phyloP scores from a whole-genome alignment of 1,140 invertebrate genomes.

The Papilio dardanus region DNA sequence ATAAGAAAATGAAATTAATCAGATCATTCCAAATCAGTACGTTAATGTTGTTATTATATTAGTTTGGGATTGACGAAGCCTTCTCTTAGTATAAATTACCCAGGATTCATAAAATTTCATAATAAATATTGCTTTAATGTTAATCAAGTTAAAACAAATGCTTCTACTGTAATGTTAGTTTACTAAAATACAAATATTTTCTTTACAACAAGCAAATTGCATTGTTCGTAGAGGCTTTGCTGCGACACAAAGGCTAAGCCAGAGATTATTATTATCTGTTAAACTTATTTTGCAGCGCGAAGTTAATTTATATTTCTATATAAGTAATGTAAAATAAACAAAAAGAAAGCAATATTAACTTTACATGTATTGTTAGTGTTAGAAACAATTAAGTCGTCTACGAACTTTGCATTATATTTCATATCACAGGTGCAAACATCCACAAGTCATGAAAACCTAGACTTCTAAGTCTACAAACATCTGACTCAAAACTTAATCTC shows the following conservation, averaged over 20 bases:
- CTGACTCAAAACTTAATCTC: not conserved
- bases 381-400: not conserved
- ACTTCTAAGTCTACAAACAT: not conserved
- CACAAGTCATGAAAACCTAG: not conserved
- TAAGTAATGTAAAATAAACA: not conserved
- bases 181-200: slow-evolving; percentile 1
- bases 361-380: not conserved
- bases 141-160: not conserved
- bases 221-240: not conserved
- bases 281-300: not conserved
- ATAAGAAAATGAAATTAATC: not conserved
- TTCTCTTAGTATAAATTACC: too few species aligned
- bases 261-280: not conserved
- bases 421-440: not conserved
- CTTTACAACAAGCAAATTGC: not conserved
- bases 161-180: not conserved
- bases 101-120: not conserved
- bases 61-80: not conserved
- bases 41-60: too few species aligned
- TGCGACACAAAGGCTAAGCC: not conserved
- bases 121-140: not conserved
- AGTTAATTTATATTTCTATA: not conserved
- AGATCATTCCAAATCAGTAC: too few species aligned
- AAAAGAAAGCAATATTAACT: not conserved
- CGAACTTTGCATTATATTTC: not conserved